Evolutionary conservation across 2,888 invertebrate species (phyloP), one percentile per base, ranked within the genome.

Genomic region (Sesia apiformis): DNA sequence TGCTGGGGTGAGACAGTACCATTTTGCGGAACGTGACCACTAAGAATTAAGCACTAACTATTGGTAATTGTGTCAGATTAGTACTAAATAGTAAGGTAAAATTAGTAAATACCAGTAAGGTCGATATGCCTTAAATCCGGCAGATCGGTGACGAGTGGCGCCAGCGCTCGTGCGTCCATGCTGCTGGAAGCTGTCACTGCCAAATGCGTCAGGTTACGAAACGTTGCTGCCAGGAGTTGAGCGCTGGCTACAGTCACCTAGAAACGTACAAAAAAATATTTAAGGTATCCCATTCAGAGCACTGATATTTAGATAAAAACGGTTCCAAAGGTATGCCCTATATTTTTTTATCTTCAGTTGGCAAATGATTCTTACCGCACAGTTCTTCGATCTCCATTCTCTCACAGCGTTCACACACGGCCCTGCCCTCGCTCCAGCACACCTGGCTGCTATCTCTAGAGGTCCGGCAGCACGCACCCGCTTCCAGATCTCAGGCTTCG

Each of bases 111-210:
- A 95, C 96, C 96, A 60, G 96, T 95, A 38, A 96, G 91, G 81
- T 97, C 96, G 52, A 97, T 91, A 80, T 96, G 95, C 81, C 95
- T 94, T 56, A 97, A 84, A 77, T 95, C 95, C 60, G 92, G 91
- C 75, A 96, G 95, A 70, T 94, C 93, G 3, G 95, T 93, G 55
- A 94, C 92, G 5, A 96, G 91, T 63, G 97, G 96, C 54, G 93
- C 93, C 53, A 97, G 78, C 0, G 95, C 93, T 51, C 93, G 91
- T 65, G 96, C 95, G 53, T 95, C 94, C 65, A 97, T 91, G 57
- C 92, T 92, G 53, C 91, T 90, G 62, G 95, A 94, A 3, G 93
- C 93, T 58, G 94, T 94, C 53, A 96, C 88, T 59, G 96, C 95
- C 54, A 97, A 84, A 69, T 95, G 95, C 4, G 95, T 93, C 56